Percentiles rank a stretch among this genome's conserved stretches.
Evolutionary conservation across 2,797 vertebrate species (phyloP).

Genomic region (Rhyacichthys aspro): DNA sequence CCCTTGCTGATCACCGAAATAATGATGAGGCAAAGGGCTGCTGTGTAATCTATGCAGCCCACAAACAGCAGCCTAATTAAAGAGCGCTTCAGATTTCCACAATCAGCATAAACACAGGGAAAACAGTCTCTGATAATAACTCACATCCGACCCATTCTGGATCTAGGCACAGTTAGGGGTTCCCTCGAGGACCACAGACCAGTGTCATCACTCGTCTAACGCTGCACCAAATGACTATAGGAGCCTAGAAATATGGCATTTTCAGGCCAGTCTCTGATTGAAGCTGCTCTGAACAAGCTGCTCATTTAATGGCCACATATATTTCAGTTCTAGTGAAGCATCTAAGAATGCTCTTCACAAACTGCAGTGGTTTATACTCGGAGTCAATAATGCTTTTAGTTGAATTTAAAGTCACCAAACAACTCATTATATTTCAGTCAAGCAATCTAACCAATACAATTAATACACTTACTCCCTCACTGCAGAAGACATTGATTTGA

Average conservation of each 20-base stretch:
- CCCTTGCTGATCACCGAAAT: constrained; percentile 43
- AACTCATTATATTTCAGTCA: too few relatives aligned
- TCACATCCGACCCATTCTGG: constrained; percentile 19
- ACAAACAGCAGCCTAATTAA: constrained; percentile 62
- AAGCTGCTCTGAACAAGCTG: not conserved
- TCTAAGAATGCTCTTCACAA: too few relatives aligned
- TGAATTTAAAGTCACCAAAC: too few relatives aligned
- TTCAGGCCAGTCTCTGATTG: not conserved
- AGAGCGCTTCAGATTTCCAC: constrained; percentile 42
- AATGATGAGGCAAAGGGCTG: constrained; percentile 46
- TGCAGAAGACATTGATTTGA: too few relatives aligned
- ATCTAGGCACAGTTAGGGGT: not conserved
- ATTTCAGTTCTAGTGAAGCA: too few relatives aligned
- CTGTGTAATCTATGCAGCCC: constrained; percentile 51
- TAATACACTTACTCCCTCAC: too few relatives aligned
- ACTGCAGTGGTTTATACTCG: too few relatives aligned
- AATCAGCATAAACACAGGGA: constrained; percentile 38
- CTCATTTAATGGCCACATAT: too few relatives aligned
- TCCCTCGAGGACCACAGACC: not conserved
- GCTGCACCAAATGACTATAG: too few relatives aligned
- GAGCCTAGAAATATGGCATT: not conserved
- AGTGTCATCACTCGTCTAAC: not conserved
- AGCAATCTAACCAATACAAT: too few relatives aligned
- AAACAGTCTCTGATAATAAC: constrained; percentile 39
- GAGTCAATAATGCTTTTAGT: too few relatives aligned